A percentile compares a stretch with the other conserved stretches of the same genome.
Conservation (phyloP, 92 coral and sea anemone species). For the Blastomussa wellsi region DNA sequence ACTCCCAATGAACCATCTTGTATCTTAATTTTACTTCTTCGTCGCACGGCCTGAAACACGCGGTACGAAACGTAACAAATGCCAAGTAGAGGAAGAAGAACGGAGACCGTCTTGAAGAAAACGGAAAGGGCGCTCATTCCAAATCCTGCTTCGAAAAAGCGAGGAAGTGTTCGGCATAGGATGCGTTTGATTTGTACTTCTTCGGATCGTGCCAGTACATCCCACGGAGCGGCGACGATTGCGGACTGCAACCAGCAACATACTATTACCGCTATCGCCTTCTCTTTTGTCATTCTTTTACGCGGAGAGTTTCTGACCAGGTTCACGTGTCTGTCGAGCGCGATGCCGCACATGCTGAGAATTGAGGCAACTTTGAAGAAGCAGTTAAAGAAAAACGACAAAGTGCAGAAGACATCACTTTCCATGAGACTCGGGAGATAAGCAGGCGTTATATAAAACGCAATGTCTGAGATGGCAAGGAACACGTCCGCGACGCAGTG, state of each 20-base stretch:
- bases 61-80: constrained; percentile 48
- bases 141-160: constrained; percentile 47
- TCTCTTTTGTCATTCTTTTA: constrained; percentile 45
- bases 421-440: constrained; percentile 33
- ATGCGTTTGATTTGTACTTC: neutral
- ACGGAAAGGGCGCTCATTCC: constrained; percentile 32
- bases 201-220: constrained; percentile 26
- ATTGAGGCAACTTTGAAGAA: constrained; percentile 57
- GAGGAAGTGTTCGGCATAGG: constrained; percentile 42
- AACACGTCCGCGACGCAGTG: constrained; percentile 70
- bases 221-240: constrained; percentile 68
- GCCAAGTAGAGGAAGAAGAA: constrained; percentile 54
- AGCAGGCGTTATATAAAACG: constrained; percentile 44
- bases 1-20: constrained; percentile 13
- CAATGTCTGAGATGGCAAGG: constrained; percentile 56
- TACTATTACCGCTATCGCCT: constrained; percentile 34
- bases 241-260: constrained; percentile 66
- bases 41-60: constrained; percentile 54
- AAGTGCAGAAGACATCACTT: constrained; percentile 36
- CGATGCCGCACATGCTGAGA: constrained; percentile 70
- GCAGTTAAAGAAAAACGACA: constrained; percentile 54
- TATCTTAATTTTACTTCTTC: constrained; percentile 58
- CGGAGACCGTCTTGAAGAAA: constrained; percentile 39
- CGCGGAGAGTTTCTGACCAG: constrained; percentile 56
- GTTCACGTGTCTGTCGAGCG: constrained; percentile 67